Conservation (phyloP, 2,113 vertebrate genomes). For the Thinocorus orbignyianus region DNA sequence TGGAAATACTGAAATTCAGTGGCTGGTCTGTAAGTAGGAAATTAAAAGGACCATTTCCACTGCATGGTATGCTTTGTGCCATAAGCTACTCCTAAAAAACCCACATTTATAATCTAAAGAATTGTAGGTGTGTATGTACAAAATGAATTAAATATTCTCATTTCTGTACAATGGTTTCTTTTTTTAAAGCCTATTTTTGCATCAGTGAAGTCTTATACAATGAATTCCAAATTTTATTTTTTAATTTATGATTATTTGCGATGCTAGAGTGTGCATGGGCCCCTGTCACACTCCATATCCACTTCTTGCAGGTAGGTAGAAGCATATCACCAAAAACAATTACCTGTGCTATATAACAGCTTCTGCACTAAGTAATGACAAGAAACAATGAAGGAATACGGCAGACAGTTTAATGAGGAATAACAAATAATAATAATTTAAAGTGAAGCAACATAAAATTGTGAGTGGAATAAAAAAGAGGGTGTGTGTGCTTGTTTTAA, state of each 20-base stretch:
- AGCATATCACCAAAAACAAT: not conserved
- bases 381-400: not conserved
- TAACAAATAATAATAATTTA: not conserved
- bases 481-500: fast-evolving
- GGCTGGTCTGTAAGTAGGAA: not conserved
- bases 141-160: not conserved
- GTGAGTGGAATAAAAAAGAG: not conserved
- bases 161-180: not conserved
- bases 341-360: not conserved
- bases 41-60: not conserved
- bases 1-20: not conserved
- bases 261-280: not conserved
- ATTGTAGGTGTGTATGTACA: not conserved
- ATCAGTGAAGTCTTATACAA: not conserved
- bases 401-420: not conserved
- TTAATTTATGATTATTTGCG: not conserved
- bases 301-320: not conserved
- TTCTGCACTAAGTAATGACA: not conserved
- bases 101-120: not conserved
- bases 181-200: not conserved
- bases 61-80: not conserved
- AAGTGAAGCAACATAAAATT: not conserved
- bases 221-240: not conserved
- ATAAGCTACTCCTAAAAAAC: not conserved
- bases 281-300: not conserved